A percentile compares a stretch with the other conserved stretches of the same genome.
Evolutionary conservation across 2,113 vertebrate genomes (phyloP).

Genomic region (Mirza zaza): DNA sequence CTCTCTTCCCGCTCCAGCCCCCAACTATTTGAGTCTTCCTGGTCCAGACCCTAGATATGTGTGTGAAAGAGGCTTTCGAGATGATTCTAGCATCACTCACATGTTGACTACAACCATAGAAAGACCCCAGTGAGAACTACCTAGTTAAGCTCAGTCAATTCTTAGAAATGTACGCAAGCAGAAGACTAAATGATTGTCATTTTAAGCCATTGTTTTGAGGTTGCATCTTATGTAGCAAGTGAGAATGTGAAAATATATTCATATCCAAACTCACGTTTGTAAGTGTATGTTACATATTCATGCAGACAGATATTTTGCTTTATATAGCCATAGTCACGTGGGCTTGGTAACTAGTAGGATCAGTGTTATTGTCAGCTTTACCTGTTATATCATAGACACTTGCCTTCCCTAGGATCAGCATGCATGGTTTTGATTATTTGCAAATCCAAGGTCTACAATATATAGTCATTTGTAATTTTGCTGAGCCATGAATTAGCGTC

Average conservation of each 20-base stretch:
- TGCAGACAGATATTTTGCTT: not conserved
- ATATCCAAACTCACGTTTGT: not conserved
- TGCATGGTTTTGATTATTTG: not conserved
- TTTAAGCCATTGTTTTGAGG: not conserved
- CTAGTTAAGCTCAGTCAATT: not conserved
- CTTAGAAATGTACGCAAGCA: not conserved
- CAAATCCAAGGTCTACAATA: not conserved
- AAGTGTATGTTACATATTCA: not conserved
- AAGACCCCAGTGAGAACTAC: not conserved
- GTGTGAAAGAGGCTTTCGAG: not conserved
- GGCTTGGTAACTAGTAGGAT: not conserved
- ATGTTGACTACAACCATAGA: not conserved
- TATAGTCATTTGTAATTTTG: not conserved
- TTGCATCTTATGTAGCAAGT: not conserved
- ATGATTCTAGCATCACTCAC: not conserved
- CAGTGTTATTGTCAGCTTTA: not conserved
- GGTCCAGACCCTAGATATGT: too few species aligned
- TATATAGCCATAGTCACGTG: not conserved
- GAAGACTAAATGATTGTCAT: not conserved
- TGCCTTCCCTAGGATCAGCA: not conserved
- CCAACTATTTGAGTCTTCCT: not conserved
- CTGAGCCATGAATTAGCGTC: not conserved
- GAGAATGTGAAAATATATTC: not conserved
- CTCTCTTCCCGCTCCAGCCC: not conserved
- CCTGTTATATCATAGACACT: not conserved